Base-by-base conservation (phyloP, 2,113 vertebrate species). In the Puntigrus tetrazona region DNA sequence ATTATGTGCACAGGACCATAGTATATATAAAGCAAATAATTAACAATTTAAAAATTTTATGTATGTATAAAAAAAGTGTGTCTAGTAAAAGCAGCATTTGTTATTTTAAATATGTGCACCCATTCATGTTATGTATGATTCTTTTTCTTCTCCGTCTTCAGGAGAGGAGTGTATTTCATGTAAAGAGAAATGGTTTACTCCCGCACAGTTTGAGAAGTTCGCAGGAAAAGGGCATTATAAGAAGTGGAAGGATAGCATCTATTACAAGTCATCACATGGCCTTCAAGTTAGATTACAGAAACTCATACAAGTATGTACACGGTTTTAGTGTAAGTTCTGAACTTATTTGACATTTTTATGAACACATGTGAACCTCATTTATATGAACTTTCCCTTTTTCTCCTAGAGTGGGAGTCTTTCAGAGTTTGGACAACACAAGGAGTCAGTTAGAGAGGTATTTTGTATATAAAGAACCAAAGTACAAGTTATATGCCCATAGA, bases 221-320 rank as follows among this genome's bases (percentile, higher is more conserved):
- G 90, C 76, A 3, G 89, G 31, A 0, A 89, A 45, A 76, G 29
- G 43, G 2, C 6, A 0, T 0, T 0, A 2, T 52, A 92, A 88
- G 84, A 93, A 91, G 65, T 93, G 91, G 91, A 93, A 86, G 85
- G 0, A 0, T 0, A 88, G 25, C 1, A 90, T 93, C 55, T 43
- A 27, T 25, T 73, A 43, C 69, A 43, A 25, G 5, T 5, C 38
- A 43, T 73, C 69, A 73, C 43, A 43, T 4, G 38, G n/a, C n/a
- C 11, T 41, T 25, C 36, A 13, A 43, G 11, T 73, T 13, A n/a
- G 16, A 14, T n/a, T 73, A 8, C 0, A 25, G 63, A 69, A 29
- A 45, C 88, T 74, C 27, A 72, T 91, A 80, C 50, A 89, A 45
- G 92, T 92, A 77, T 41, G 69, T 29, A 29, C 11, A 6, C 27